Conservation (phyloP, 2,797 vertebrate species). For the Pogoniulus pusillus region DNA sequence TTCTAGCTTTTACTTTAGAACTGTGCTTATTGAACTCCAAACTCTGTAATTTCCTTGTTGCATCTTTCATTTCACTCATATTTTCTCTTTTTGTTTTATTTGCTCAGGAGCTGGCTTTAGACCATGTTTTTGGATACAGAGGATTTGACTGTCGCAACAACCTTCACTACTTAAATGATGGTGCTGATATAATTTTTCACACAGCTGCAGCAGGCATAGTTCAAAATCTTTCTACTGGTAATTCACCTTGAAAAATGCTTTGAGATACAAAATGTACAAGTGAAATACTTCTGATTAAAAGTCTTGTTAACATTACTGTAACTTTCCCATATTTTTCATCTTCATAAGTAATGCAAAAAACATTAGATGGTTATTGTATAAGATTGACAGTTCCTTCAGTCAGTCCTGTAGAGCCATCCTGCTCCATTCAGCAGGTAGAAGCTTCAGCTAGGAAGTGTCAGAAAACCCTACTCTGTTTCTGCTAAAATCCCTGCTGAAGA, state of each 20-base stretch:
- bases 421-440: not conserved
- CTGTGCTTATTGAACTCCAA: not conserved
- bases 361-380: not conserved
- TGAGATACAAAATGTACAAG: not conserved
- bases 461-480: not conserved
- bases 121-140: conserved; percentile 96
- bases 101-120: conserved; percentile 86
- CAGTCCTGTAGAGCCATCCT: not conserved
- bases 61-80: not conserved
- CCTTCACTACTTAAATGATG: conserved; percentile 97
- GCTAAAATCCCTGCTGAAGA: not conserved
- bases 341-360: not conserved
- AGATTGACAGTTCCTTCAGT: not conserved
- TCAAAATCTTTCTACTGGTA: conserved; percentile 93
- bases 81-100: not conserved
- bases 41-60: not conserved
- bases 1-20: not conserved
- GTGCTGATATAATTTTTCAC: conserved; percentile 93
- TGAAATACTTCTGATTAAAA: not conserved
- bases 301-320: not conserved
- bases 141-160: conserved; percentile 97
- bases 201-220: conserved; percentile 88
- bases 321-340: not conserved
- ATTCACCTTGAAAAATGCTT: not conserved
- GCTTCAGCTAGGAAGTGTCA: not conserved